phyloP scores from a whole-genome alignment of 2,888 invertebrate genomes.

The Stenchaetothrips biformis region DNA sequence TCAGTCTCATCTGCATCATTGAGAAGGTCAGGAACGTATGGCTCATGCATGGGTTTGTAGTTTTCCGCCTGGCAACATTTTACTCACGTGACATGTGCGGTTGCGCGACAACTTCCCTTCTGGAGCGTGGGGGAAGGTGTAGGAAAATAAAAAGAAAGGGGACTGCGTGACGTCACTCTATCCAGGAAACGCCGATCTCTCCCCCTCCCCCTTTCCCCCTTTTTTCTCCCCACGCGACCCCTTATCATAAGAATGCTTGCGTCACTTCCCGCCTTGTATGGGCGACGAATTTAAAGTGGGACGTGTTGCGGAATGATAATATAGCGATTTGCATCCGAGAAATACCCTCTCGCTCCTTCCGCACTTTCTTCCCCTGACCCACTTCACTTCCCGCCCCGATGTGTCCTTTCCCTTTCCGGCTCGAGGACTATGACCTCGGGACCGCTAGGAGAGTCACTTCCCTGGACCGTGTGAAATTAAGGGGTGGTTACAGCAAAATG shows the following conservation, averaged over 20 bases:
- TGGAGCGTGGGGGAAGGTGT: no score
- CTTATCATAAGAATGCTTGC: conserved; percentile 18
- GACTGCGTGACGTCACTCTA: not conserved
- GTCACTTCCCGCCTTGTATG: conserved; percentile 3
- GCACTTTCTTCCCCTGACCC: no score
- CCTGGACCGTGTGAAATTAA: no score
- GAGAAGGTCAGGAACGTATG: conserved; percentile 70
- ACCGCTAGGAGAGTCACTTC: no score
- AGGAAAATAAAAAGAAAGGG: no score
- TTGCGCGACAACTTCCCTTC: no score
- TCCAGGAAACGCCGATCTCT: not conserved
- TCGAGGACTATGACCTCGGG: no score
- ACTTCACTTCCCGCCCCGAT: no score
- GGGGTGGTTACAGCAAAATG: no score
- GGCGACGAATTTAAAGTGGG: conserved; percentile 7
- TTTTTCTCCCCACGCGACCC: not conserved
- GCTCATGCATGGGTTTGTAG: conserved; percentile 16
- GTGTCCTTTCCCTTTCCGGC: no score
- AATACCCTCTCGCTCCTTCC: not conserved
- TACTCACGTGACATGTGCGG: no score
- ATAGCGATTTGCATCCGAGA: not conserved
- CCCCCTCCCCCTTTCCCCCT: not conserved
- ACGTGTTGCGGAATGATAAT: conserved; percentile 20
- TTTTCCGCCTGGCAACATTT: not conserved
- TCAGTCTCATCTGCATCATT: conserved; percentile 84